These are phyloP conservation scores for Drosophila serrata DNA, from an alignment of 1,140 invertebrate species.

Conservation along the genomic window DNA sequence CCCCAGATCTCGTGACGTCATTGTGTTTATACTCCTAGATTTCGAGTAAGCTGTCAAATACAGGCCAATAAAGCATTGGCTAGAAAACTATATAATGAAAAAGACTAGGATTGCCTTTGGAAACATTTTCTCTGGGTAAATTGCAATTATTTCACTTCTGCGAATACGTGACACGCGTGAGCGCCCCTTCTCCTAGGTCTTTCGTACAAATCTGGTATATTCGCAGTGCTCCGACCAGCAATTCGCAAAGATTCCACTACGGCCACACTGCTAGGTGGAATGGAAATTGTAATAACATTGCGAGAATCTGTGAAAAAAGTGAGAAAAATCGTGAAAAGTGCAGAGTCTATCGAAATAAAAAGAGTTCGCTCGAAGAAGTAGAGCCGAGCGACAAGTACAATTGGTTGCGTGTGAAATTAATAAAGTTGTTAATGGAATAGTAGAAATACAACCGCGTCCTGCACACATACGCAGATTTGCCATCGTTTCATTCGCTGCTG, in stretches of 20 bases:
- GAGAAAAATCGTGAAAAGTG: constrained; percentile 28
- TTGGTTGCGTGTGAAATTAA: neutral
- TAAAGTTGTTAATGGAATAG: neutral
- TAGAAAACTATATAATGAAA: neutral
- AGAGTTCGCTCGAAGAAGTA: neutral
- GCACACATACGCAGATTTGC: constrained; percentile 40
- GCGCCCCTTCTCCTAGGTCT: neutral
- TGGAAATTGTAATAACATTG: constrained; percentile 46
- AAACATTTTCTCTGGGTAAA: neutral
- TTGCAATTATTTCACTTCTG: neutral
- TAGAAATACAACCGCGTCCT: constrained; percentile 16
- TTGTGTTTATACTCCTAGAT: neutral
- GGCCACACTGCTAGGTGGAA: constrained; percentile 25
- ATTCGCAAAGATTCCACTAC: neutral
- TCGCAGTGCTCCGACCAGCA: neutral
- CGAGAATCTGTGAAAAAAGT: constrained; percentile 39
- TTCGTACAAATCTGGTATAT: constrained; percentile 1
- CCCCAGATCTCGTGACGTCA: constrained; percentile 1
- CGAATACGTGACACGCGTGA: constrained; percentile 11
- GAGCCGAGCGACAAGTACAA: neutral
- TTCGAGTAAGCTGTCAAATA: too few relatives aligned
- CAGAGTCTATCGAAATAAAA: constrained; percentile 1
- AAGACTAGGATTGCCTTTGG: neutral
- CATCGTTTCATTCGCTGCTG: constrained; percentile 36
- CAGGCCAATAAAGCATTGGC: neutral